Evolutionary conservation across 1,140 invertebrate species (phyloP).

Genomic region (Trinorchestia longiramus): DNA sequence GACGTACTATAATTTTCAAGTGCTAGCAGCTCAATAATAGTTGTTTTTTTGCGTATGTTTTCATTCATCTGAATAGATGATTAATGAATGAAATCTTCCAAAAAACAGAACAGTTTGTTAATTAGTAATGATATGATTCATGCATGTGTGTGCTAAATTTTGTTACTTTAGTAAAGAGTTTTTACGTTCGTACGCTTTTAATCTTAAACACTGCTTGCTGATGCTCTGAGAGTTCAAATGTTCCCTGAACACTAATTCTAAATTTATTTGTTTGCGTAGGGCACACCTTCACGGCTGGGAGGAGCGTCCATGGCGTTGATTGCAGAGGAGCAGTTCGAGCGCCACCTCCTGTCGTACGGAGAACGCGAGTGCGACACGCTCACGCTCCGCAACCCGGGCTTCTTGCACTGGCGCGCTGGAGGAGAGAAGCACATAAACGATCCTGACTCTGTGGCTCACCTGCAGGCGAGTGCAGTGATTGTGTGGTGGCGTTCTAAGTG

Average conservation of each 20-base stretch:
- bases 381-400: slow-evolving; percentile 92
- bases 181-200: neutral
- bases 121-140: neutral
- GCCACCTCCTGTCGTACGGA: slow-evolving; percentile 85
- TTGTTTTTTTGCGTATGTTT: neutral
- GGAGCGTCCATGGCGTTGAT: slow-evolving; percentile 92
- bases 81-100: neutral
- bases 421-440: slow-evolving; percentile 99
- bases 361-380: slow-evolving; percentile 78
- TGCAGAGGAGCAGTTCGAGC: slow-evolving; percentile 87
- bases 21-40: neutral
- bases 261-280: slow-evolving; percentile 71
- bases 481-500: neutral
- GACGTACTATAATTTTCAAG: neutral
- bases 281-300: slow-evolving; percentile 94
- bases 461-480: slow-evolving; percentile 76
- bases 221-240: neutral
- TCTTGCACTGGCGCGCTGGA: slow-evolving; percentile 95
- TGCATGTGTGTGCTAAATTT: neutral
- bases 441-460: slow-evolving; percentile 90
- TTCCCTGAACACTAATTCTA: neutral
- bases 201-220: neutral
- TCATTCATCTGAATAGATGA: no score
- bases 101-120: neutral
- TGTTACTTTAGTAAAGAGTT: neutral